Evolutionary conservation across 2,113 vertebrate species (phyloP).

Genomic region (Thunnus thynnus): DNA sequence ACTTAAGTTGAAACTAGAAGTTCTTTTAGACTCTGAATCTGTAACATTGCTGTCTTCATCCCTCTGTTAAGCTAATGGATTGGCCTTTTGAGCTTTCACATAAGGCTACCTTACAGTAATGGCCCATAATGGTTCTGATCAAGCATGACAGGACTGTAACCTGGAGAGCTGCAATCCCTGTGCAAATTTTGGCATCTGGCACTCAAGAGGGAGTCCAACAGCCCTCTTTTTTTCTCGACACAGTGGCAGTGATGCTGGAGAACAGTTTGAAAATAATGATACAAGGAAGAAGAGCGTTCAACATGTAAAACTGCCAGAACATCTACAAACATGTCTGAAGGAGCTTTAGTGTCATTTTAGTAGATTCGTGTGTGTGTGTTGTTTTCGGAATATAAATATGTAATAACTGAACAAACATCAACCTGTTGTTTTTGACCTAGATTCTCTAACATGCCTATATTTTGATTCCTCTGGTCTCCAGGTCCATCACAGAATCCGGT

Average conservation of each 20-base stretch:
- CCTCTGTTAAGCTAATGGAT: background rate
- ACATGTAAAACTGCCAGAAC: background rate
- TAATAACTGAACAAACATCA: background rate
- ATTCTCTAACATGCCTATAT: constrained; percentile 1
- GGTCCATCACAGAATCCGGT: constrained; percentile 91
- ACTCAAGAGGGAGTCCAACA: background rate
- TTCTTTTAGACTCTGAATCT: background rate
- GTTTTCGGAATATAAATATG: background rate
- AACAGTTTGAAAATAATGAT: background rate
- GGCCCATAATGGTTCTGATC: background rate
- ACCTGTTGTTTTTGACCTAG: background rate
- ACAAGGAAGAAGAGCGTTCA: background rate
- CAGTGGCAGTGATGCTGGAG: background rate
- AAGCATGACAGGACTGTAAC: background rate
- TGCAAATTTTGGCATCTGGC: background rate
- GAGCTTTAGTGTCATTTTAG: background rate
- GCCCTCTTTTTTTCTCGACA: background rate
- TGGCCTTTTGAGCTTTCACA: background rate
- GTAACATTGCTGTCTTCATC: background rate
- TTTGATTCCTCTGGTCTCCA: constrained; percentile 65
- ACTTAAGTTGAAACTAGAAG: background rate
- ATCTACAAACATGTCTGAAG: background rate
- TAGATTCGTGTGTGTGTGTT: background rate
- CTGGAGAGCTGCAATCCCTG: background rate
- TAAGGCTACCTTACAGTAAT: background rate